phyloP scores from a whole-genome alignment of 37 sponge, comb jelly and placozoan genomes.

The Aplysina aerophoba region DNA sequence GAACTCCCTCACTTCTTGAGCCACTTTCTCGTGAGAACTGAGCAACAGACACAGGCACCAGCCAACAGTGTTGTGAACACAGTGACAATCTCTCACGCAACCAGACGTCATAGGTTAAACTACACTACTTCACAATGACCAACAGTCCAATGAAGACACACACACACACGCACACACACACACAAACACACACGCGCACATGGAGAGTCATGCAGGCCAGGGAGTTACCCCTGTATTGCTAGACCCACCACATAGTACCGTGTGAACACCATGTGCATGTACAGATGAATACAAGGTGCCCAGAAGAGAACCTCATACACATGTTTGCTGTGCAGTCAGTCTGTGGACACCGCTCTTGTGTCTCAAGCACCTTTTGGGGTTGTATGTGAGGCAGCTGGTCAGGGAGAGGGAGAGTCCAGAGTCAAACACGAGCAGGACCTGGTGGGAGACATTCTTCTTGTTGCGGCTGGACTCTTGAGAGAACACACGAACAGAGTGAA shows the following conservation, averaged over 20 bases:
- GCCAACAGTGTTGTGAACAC: background rate
- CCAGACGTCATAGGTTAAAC: too few species aligned
- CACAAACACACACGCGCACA: conserved; percentile 13
- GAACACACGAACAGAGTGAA: conserved; percentile 15
- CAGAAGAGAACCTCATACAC: too few species aligned
- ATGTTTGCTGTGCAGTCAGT: too few species aligned
- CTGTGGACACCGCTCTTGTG: background rate
- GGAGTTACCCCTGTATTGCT: too few species aligned
- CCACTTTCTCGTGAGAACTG: conserved; percentile 28
- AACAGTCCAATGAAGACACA: too few species aligned
- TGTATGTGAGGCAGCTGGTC: conserved; percentile 28
- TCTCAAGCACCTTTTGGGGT: conserved; percentile 22
- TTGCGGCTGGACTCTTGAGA: background rate
- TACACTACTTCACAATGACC: too few species aligned
- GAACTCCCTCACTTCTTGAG: conserved; percentile 12
- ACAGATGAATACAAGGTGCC: background rate
- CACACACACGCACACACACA: background rate
- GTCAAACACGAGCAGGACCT: conserved; percentile 13
- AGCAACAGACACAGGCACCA: background rate
- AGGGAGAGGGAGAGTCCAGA: conserved; percentile 17
- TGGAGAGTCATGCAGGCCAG: background rate
- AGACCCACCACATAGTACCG: too few species aligned
- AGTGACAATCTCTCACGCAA: too few species aligned
- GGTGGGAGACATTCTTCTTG: background rate
- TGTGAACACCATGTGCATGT: background rate